Evolutionary conservation across 2,797 vertebrate genomes (phyloP).

Genomic region (Hydrocynus forskahlii): DNA sequence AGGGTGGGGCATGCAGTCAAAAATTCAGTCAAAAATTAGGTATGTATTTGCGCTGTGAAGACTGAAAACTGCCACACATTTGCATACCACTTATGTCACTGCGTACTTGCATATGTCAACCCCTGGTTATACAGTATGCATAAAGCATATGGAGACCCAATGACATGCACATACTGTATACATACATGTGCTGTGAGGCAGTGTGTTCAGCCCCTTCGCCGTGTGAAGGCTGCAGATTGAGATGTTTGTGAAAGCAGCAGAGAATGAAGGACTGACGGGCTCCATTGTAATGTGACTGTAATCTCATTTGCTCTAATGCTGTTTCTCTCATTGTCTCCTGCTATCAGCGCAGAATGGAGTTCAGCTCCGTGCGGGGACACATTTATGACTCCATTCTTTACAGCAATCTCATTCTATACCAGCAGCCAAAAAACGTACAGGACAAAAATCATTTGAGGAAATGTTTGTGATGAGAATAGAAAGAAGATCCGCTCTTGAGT

Average conservation of each 20-base stretch:
- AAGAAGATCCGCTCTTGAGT: conserved; percentile 9
- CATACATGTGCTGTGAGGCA: background rate
- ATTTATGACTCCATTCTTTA: conserved; percentile 45
- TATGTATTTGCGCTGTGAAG: too few relatives aligned
- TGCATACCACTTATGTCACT: too few relatives aligned
- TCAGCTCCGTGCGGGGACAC: conserved; percentile 42
- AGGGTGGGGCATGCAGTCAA: too few relatives aligned
- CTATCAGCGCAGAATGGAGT: conserved; percentile 48
- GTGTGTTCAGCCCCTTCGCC: background rate
- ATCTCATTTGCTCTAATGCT: conserved; percentile 58
- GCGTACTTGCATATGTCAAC: too few relatives aligned
- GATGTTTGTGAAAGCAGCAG: conserved; percentile 42
- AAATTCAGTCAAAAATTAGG: too few relatives aligned
- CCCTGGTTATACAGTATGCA: conserved; percentile 2
- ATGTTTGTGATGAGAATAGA: conserved; percentile 18
- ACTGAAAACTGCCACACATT: too few relatives aligned
- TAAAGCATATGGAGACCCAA: background rate
- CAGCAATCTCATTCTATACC: conserved; percentile 26
- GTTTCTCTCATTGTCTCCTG: conserved; percentile 54
- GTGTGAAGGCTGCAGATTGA: conserved; percentile 38
- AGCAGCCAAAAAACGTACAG: conserved; percentile 14
- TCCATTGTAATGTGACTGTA: conserved; percentile 60
- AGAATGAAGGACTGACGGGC: conserved; percentile 55
- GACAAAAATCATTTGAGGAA: conserved; percentile 23
- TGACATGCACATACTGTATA: conserved; percentile 29